phyloP scores from a whole-genome alignment of 1,140 invertebrate genomes.

The Phocides pigmalion region DNA sequence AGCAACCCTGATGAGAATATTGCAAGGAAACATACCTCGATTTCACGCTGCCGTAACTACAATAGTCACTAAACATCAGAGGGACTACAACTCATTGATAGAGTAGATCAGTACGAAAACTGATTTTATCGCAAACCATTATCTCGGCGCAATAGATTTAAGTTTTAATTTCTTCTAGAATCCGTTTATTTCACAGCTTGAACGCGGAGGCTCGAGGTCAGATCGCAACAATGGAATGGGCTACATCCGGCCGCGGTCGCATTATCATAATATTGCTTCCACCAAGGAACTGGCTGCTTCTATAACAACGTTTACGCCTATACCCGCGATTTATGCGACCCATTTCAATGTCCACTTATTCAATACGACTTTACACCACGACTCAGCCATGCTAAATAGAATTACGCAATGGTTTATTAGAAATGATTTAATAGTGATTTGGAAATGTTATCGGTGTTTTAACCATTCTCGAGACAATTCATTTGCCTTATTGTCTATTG shows the following conservation, averaged over 20 bases:
- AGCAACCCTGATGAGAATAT: too few species aligned
- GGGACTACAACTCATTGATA: constrained; percentile 13
- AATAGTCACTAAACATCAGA: constrained; percentile 4
- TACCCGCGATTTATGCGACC: constrained; percentile 46
- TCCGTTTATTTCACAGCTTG: constrained; percentile 56
- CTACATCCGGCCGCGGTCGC: constrained; percentile 69
- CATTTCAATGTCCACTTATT: constrained; percentile 47
- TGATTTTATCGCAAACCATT: constrained; percentile 13
- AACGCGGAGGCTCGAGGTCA: constrained; percentile 65
- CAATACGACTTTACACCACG: constrained; percentile 19
- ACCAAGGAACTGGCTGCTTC: constrained; percentile 56
- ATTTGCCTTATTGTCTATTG: too few species aligned
- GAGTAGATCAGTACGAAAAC: constrained; percentile 6
- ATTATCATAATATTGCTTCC: constrained; percentile 79
- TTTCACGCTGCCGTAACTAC: background rate
- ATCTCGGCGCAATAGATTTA: constrained; percentile 34
- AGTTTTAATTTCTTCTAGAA: constrained; percentile 65
- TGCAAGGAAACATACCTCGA: too few species aligned
- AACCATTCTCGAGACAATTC: background rate
- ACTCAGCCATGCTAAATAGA: constrained; percentile 3
- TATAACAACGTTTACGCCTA: constrained; percentile 46
- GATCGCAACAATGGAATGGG: constrained; percentile 80
- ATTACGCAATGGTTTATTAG: constrained; percentile 14
- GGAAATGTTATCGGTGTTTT: background rate
- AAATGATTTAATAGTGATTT: constrained; percentile 14